Percentiles rank a stretch among this genome's conserved stretches.
phyloP scores from a whole-genome alignment of 2,888 invertebrate genomes.

The Micoletzkya japonica region DNA sequence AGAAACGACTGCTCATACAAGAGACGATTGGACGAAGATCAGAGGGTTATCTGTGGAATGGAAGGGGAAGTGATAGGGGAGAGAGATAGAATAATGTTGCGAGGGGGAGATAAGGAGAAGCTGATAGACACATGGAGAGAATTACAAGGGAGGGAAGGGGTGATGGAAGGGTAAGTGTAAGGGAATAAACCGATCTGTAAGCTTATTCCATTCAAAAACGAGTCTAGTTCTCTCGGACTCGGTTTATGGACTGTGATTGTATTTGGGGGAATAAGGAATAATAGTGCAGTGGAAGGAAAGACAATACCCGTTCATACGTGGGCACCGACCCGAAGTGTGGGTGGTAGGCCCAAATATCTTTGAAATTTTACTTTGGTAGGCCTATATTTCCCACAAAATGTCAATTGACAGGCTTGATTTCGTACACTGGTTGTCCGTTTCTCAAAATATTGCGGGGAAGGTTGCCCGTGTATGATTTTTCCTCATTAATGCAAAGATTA shows the following conservation, averaged over 20 bases:
- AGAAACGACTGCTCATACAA: not conserved
- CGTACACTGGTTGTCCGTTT: no score
- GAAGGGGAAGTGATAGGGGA: not conserved
- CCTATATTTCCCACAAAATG: no score
- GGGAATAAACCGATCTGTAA: slow-evolving; percentile 5
- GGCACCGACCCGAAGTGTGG: no score
- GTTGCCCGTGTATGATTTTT: no score
- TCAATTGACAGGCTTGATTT: no score
- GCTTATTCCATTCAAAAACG: not conserved
- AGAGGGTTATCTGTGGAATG: not conserved
- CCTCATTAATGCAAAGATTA: no score
- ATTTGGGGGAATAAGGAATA: not conserved
- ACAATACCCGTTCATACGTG: not conserved
- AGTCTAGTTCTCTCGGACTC: not conserved
- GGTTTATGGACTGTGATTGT: no score
- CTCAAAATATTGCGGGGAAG: no score
- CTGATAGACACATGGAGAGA: not conserved
- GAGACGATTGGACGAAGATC: not conserved
- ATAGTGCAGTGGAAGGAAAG: not conserved
- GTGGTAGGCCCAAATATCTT: no score
- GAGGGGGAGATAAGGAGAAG: not conserved
- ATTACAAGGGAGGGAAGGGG: not conserved
- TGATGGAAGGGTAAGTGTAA: not conserved
- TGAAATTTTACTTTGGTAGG: no score
- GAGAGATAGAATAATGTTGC: not conserved